Conservation (phyloP, 2,797 vertebrate genomes). For the Uromys caudimaculatus region DNA sequence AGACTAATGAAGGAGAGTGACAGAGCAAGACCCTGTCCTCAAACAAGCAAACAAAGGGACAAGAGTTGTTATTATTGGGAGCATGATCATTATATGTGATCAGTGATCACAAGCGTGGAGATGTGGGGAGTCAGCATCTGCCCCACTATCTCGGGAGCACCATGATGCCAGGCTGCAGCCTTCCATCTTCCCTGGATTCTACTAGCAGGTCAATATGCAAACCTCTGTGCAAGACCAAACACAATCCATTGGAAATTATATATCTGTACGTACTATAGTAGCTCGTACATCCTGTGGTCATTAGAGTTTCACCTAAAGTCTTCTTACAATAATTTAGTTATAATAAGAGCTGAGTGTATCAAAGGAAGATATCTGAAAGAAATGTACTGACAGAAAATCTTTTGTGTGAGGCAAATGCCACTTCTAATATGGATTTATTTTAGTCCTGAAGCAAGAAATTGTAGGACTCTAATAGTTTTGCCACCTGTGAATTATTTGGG, state of each 20-base stretch:
- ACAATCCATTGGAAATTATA: neutral
- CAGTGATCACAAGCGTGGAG: neutral
- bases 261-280: constrained; percentile 12
- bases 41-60: neutral
- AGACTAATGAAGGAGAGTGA: neutral
- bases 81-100: neutral
- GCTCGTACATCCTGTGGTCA: neutral
- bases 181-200: neutral
- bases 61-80: neutral
- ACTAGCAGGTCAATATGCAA: neutral
- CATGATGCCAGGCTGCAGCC: neutral
- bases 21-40: neutral
- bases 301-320: constrained; percentile 46
- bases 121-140: neutral
- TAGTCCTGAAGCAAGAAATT: constrained; percentile 81
- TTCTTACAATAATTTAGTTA: constrained; percentile 70
- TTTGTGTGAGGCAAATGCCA: neutral
- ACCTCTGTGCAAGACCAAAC: constrained; percentile 17
- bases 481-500: constrained; percentile 85
- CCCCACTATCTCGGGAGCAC: rapidly evolving
- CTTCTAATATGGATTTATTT: constrained; percentile 78
- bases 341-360: constrained; percentile 47
- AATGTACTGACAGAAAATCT: constrained; percentile 45
- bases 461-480: constrained; percentile 83
- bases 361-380: constrained; percentile 7